Conservation (phyloP, 2,888 invertebrate species). For the Tiliacea citrago region DNA sequence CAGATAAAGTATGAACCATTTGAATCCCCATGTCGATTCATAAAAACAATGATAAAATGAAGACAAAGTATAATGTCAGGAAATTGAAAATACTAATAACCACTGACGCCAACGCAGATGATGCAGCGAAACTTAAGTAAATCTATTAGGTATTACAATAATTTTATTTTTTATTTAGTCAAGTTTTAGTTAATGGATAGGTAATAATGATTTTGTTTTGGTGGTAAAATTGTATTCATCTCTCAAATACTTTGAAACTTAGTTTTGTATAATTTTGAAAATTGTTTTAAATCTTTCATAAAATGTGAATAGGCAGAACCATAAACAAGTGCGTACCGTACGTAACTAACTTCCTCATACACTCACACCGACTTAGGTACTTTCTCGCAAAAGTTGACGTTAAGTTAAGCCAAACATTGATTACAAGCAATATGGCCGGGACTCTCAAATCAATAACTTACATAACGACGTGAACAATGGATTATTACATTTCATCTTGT, state of each 20-base stretch:
- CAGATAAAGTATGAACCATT: background rate
- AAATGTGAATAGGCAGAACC: no score
- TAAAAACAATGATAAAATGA: background rate
- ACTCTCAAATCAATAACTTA: slow-evolving; percentile 28
- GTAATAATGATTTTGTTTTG: background rate
- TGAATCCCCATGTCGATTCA: background rate
- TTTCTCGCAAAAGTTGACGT: slow-evolving; percentile 30
- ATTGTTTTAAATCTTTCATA: background rate
- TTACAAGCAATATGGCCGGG: slow-evolving; percentile 12
- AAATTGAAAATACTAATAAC: background rate
- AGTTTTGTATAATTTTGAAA: background rate
- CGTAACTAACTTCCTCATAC: background rate
- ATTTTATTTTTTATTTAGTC: background rate
- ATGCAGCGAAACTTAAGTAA: background rate
- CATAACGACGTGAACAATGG: slow-evolving; percentile 13
- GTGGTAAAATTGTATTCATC: background rate
- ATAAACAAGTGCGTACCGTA: background rate
- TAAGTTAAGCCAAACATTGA: slow-evolving; percentile 25
- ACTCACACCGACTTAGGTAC: background rate
- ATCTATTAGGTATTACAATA: background rate
- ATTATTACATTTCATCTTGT: background rate
- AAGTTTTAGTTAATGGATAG: background rate
- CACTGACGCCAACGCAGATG: no score
- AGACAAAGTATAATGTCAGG: no score
- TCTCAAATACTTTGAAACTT: background rate